Evolutionary conservation across 2,888 invertebrate genomes (phyloP).

Genomic region (Aricia artaxerxes): DNA sequence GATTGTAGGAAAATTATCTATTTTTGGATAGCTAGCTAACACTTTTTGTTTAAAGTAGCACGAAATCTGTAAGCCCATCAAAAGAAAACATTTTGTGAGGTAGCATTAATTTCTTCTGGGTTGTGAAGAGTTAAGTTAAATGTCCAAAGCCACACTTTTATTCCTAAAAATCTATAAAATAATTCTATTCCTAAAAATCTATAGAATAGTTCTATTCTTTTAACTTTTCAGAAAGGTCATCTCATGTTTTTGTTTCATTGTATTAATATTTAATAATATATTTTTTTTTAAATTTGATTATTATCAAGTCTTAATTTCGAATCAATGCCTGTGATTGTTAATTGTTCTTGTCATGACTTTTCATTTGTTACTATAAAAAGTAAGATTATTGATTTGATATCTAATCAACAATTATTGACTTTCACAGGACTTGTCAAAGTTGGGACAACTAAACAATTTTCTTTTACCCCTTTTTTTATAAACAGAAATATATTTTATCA

Average conservation of each 20-base stretch:
- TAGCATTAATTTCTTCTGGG: slow-evolving; percentile 4
- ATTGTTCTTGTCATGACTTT: too few species aligned
- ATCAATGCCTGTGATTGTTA: background rate
- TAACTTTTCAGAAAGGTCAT: background rate
- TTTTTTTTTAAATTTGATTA: background rate
- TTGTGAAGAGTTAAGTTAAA: background rate
- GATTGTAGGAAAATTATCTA: background rate
- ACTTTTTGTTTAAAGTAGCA: background rate
- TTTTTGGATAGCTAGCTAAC: background rate
- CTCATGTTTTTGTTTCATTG: background rate
- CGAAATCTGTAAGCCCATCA: background rate
- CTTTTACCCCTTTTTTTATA: background rate
- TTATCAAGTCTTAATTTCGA: background rate
- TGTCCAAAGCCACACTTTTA: background rate
- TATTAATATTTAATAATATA: background rate
- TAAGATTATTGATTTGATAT: too few species aligned
- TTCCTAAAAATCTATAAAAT: background rate
- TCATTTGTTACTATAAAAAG: background rate
- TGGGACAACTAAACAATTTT: background rate
- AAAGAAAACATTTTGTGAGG: background rate
- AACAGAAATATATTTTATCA: background rate
- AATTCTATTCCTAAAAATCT: background rate
- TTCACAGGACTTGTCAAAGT: background rate
- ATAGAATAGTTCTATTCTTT: background rate
- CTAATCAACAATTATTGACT: too few species aligned